Conservation (phyloP, 2,888 invertebrate genomes). For the Thymelicus lineola region DNA sequence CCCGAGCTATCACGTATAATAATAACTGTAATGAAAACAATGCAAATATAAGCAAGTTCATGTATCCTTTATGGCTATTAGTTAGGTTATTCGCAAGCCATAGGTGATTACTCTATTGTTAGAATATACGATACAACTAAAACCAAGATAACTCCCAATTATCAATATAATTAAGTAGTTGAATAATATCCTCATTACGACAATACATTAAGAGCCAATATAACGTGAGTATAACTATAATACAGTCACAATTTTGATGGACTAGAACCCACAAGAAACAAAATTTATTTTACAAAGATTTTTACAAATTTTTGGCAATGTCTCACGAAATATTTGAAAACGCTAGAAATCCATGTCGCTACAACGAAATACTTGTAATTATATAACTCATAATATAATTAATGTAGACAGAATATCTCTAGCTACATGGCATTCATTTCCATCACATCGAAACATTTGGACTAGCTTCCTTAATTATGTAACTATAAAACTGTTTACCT, state of each 20-base stretch:
- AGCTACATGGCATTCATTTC: slow-evolving; percentile 78
- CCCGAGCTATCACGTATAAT: slow-evolving; percentile 41
- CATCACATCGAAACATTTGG: slow-evolving; percentile 82
- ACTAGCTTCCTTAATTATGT: slow-evolving; percentile 83
- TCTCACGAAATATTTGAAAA: slow-evolving; percentile 51
- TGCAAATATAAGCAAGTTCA: slow-evolving; percentile 79
- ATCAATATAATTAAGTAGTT: slow-evolving; percentile 46
- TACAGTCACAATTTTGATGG: slow-evolving; percentile 78
- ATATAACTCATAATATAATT: slow-evolving; percentile 45
- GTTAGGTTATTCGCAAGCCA: slow-evolving; percentile 84
- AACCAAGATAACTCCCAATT: slow-evolving; percentile 69
- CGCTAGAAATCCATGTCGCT: slow-evolving; percentile 52
- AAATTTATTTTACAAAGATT: slow-evolving; percentile 58
- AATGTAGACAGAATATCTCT: slow-evolving; percentile 54
- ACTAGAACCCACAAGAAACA: slow-evolving; percentile 81
- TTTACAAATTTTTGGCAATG: slow-evolving; percentile 65
- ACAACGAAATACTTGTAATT: slow-evolving; percentile 52
- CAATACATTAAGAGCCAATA: slow-evolving; percentile 65
- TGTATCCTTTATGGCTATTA: slow-evolving; percentile 80
- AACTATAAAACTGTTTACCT: slow-evolving; percentile 71
- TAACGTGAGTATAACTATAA: slow-evolving; percentile 59
- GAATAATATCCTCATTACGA: slow-evolving; percentile 61
- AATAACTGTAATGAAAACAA: slow-evolving; percentile 70
- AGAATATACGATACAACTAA: slow-evolving; percentile 77
- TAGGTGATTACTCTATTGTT: slow-evolving; percentile 80